Conservation (phyloP, 1,140 invertebrate genomes). For the Planococcus citri region DNA sequence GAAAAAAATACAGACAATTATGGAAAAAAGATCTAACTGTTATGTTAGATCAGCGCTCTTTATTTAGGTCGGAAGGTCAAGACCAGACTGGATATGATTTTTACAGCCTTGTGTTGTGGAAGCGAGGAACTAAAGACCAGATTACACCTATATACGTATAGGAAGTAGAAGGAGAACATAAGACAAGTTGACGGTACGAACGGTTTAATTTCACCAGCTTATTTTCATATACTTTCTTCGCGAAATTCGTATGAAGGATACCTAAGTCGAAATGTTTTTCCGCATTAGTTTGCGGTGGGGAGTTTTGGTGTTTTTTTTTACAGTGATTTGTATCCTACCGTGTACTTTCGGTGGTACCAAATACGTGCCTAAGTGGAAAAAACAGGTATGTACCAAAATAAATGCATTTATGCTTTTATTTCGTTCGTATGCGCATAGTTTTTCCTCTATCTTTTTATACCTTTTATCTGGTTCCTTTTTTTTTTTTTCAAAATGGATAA, state of each 20-base stretch:
- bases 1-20: not conserved
- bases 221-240: constrained; percentile 12
- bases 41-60: not conserved
- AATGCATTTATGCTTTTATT: not conserved
- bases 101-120: constrained; percentile 2
- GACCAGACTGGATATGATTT: constrained; percentile 15
- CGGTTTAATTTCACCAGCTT: constrained; percentile 12
- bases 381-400: constrained; percentile 44
- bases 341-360: constrained; percentile 24
- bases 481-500: not conserved
- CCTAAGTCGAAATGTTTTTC: constrained; percentile 16
- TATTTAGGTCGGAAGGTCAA: constrained; percentile 19
- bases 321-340: not conserved
- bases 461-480: not conserved
- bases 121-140: constrained; percentile 3
- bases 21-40: not conserved
- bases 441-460: not conserved
- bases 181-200: not conserved
- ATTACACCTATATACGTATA: constrained; percentile 15
- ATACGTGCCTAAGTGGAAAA: constrained; percentile 69
- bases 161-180: constrained; percentile 13
- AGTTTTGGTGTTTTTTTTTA: constrained; percentile 11
- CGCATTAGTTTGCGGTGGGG: constrained; percentile 10
- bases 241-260: constrained; percentile 15
- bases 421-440: not conserved